Percentiles rank a stretch among this genome's conserved stretches.
phyloP scores from a whole-genome alignment of 2,888 invertebrate species.

The Lottia gigantea region DNA sequence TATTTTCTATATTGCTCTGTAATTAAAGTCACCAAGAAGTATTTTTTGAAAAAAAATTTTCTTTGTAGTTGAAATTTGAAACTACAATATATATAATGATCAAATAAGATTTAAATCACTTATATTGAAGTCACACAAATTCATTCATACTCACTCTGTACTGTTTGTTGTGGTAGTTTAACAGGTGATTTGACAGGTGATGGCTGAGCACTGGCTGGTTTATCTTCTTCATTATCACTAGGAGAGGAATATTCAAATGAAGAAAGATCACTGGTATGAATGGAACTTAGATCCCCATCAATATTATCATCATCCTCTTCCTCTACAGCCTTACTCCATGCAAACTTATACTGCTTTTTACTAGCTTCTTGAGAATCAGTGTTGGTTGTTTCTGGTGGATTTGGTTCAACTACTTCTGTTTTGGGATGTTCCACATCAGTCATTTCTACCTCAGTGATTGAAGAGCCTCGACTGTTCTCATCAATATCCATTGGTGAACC shows the following conservation, averaged over 20 bases:
- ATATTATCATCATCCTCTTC: slow-evolving; percentile 49
- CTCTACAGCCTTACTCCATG: slow-evolving; percentile 51
- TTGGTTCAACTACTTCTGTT: slow-evolving; percentile 2
- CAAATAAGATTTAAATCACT: too few species aligned
- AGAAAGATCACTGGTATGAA: slow-evolving; percentile 69
- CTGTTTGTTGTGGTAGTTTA: background rate
- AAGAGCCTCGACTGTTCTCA: background rate
- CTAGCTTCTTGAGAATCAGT: slow-evolving; percentile 19
- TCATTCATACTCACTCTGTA: background rate
- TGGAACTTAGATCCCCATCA: slow-evolving; percentile 66
- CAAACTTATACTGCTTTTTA: slow-evolving; percentile 57
- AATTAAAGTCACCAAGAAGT: too few species aligned
- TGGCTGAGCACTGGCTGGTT: background rate
- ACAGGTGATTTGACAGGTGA: background rate
- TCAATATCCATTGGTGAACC: slow-evolving; percentile 2
- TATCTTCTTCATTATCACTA: slow-evolving; percentile 30
- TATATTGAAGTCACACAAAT: too few species aligned
- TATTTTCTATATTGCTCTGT: too few species aligned
- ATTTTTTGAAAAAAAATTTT: too few species aligned
- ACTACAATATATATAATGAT: too few species aligned
- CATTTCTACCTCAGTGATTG: background rate
- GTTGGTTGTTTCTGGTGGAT: slow-evolving; percentile 16
- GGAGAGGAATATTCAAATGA: slow-evolving; percentile 60
- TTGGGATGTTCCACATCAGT: background rate
- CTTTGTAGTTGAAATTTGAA: too few species aligned